Evolutionary conservation across 2,888 invertebrate species (phyloP).

Genomic region (Latrodectus elegans): DNA sequence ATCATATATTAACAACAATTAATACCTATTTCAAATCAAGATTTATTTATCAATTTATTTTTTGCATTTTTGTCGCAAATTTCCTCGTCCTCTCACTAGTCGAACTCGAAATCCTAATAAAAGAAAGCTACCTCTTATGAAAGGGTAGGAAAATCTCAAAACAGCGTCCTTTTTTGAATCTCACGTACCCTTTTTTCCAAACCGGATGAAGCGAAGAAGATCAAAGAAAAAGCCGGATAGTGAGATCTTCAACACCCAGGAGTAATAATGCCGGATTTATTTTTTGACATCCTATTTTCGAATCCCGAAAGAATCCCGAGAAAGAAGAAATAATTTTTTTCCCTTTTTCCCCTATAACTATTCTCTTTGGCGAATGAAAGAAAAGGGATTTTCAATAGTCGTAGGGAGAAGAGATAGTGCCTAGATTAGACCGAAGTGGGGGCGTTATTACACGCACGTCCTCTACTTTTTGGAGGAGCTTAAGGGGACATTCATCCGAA

Average conservation of each 20-base stretch:
- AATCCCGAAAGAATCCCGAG: constrained; percentile 39
- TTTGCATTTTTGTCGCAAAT: too few species aligned
- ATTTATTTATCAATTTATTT: too few species aligned
- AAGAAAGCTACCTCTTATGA: neutral
- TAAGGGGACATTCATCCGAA: constrained; percentile 11
- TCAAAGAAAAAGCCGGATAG: constrained; percentile 42
- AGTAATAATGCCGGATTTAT: constrained; percentile 68
- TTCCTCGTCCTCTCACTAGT: too few species aligned
- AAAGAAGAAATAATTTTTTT: constrained; percentile 22
- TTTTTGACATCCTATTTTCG: constrained; percentile 68
- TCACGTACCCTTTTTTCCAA: constrained; percentile 11
- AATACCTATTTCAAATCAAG: too few species aligned
- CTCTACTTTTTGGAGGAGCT: constrained; percentile 20
- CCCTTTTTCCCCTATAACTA: constrained; percentile 8
- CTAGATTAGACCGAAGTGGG: constrained; percentile 46
- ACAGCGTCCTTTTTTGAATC: constrained; percentile 18
- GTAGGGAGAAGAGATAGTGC: constrained; percentile 46
- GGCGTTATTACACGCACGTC: constrained; percentile 50
- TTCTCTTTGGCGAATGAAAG: constrained; percentile 32
- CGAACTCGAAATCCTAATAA: too few species aligned
- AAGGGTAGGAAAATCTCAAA: constrained; percentile 24
- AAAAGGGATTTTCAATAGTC: constrained; percentile 46
- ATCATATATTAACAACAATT: too few species aligned
- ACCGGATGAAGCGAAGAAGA: constrained; percentile 26
- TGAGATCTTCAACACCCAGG: constrained; percentile 66